phyloP scores from a whole-genome alignment of 2,797 vertebrate genomes.

The Toxotes lorentzi region DNA sequence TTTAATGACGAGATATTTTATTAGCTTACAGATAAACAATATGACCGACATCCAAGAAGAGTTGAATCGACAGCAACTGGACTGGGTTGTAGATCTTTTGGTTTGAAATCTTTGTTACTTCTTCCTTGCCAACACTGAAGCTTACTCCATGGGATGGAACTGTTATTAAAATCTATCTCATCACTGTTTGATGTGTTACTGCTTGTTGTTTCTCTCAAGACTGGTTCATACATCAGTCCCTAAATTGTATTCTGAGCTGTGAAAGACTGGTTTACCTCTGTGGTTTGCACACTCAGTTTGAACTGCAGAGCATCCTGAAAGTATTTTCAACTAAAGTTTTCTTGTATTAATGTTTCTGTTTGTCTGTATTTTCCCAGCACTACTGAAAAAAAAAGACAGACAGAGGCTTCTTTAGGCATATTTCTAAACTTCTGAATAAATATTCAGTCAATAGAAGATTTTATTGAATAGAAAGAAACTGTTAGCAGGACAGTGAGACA shows the following conservation, averaged over 20 bases:
- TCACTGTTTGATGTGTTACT: conserved; percentile 4
- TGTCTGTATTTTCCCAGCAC: conserved; percentile 20
- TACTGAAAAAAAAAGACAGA: background rate
- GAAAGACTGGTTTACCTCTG: conserved; percentile 7
- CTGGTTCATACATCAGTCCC: conserved; percentile 3
- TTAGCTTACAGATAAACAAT: conserved; percentile 13
- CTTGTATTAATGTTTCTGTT: conserved; percentile 25
- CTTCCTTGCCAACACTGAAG: background rate
- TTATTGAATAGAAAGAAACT: conserved; percentile 22
- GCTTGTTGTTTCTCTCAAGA: background rate
- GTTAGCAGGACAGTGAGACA: conserved; percentile 27
- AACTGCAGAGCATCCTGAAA: conserved; percentile 32
- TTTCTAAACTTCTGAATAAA: conserved; percentile 45
- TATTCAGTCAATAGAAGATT: conserved; percentile 40
- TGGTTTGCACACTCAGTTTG: conserved; percentile 20
- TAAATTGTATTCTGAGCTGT: conserved; percentile 5
- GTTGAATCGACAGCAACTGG: too few relatives aligned
- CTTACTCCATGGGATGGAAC: background rate
- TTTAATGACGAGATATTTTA: conserved; percentile 12
- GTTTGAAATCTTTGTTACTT: too few relatives aligned
- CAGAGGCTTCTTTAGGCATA: conserved; percentile 17
- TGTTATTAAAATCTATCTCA: background rate
- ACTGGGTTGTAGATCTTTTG: too few relatives aligned
- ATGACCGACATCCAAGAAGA: background rate
- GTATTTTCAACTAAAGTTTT: conserved; percentile 25